Conservation (phyloP, 35 echinoderm and acorn worm genomes). For the Eucidaris tribuloides region DNA sequence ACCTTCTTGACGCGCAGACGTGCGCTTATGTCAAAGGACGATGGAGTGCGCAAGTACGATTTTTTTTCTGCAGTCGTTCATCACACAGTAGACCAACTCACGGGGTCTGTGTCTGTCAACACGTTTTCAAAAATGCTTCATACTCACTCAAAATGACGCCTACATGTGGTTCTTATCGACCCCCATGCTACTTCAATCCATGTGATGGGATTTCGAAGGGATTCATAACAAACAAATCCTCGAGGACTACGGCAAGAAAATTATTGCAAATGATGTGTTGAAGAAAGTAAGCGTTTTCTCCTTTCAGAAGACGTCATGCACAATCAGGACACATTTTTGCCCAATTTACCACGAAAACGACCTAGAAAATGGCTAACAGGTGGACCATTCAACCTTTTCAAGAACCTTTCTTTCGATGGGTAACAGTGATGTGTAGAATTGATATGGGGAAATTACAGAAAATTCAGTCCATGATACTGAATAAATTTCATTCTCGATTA, state of each 20-base stretch:
- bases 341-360: neutral
- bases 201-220: neutral
- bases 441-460: too few relatives aligned
- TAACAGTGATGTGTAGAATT: too few relatives aligned
- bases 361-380: too few relatives aligned
- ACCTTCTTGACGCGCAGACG: too few relatives aligned
- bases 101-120: conserved; percentile 7
- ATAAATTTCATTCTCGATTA: too few relatives aligned
- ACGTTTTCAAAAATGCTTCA: neutral
- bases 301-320: neutral
- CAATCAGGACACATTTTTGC: neutral
- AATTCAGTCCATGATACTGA: too few relatives aligned
- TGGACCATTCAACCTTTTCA: too few relatives aligned
- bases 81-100: conserved; percentile 15
- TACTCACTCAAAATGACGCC: conserved; percentile 13
- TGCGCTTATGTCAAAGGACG: too few relatives aligned
- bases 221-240: conserved; percentile 14
- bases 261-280: conserved; percentile 7
- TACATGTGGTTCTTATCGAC: conserved; percentile 27
- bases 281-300: neutral
- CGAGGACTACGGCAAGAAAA: neutral
- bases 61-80: neutral
- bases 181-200: neutral
- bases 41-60: too few relatives aligned
- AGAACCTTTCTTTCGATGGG: too few relatives aligned